These are phyloP conservation scores for Akabosia matsudoensis DNA, from an alignment of 1,140 invertebrate species.

Conservation along the genomic window DNA sequence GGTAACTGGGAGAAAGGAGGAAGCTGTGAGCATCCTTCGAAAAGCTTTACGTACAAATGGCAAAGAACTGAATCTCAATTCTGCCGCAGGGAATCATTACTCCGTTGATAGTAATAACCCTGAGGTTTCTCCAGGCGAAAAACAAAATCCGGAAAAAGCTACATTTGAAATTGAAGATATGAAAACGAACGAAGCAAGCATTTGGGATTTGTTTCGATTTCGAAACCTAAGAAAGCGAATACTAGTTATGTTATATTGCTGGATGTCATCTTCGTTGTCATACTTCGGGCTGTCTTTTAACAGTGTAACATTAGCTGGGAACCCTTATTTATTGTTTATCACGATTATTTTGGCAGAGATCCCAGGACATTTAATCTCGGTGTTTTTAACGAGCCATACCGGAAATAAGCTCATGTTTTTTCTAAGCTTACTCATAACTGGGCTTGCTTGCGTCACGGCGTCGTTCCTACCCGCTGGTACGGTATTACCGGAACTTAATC, in stretches of 20 bases:
- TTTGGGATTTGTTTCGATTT: slow-evolving; percentile 69
- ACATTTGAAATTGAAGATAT: neutral
- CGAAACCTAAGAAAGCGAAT: slow-evolving; percentile 74
- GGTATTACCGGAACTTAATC: neutral
- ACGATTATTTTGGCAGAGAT: neutral
- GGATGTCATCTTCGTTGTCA: slow-evolving; percentile 70
- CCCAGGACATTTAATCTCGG: neutral
- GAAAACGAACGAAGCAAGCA: neutral
- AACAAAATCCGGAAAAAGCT: neutral
- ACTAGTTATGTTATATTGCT: slow-evolving; percentile 75
- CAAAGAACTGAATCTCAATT: slow-evolving; percentile 52
- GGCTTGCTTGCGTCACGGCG: neutral
- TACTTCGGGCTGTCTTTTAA: slow-evolving; percentile 77
- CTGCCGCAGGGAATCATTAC: slow-evolving; percentile 58
- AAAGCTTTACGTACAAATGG: slow-evolving; percentile 60
- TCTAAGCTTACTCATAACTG: neutral
- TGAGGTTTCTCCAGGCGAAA: neutral
- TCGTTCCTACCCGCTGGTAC: neutral
- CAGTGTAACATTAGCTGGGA: slow-evolving; percentile 45
- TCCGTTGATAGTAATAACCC: neutral
- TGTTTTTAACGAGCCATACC: neutral
- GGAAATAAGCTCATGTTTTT: neutral
- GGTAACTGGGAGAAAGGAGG: slow-evolving; percentile 67
- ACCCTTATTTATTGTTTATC: neutral
- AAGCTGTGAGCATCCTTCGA: slow-evolving; percentile 68